These are phyloP conservation scores for Ptilonorhynchus violaceus DNA, from an alignment of 2,113 vertebrate species.

Conservation along the genomic window DNA sequence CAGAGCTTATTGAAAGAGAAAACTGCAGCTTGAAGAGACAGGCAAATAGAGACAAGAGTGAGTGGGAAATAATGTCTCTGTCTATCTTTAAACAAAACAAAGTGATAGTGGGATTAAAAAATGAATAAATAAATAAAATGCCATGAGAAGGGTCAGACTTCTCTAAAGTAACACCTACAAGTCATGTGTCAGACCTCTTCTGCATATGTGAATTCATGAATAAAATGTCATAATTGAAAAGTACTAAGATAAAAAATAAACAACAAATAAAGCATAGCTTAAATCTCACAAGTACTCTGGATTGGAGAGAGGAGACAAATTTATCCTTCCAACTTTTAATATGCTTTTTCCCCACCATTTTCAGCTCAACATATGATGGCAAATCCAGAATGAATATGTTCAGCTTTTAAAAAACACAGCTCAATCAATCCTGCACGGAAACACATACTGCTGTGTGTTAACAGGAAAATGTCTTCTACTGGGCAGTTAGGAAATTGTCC, in stretches of 20 bases:
- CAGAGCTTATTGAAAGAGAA: constrained; percentile 27
- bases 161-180: neutral
- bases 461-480: neutral
- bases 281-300: neutral
- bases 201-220: neutral
- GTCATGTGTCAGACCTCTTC: neutral
- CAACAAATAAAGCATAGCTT: neutral
- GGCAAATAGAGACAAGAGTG: neutral
- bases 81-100: constrained; percentile 11
- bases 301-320: neutral
- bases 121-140: neutral
- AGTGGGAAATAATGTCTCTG: neutral
- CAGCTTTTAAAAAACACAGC: neutral
- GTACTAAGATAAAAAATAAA: neutral
- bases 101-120: neutral
- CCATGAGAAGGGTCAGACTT: neutral
- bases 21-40: neutral
- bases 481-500: neutral
- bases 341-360: neutral
- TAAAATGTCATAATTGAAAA: neutral
- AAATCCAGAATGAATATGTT: neutral
- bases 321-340: neutral
- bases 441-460: neutral
- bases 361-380: neutral
- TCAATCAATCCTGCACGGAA: neutral